Conservation (phyloP, 1,140 invertebrate genomes). For the Samia ricini region DNA sequence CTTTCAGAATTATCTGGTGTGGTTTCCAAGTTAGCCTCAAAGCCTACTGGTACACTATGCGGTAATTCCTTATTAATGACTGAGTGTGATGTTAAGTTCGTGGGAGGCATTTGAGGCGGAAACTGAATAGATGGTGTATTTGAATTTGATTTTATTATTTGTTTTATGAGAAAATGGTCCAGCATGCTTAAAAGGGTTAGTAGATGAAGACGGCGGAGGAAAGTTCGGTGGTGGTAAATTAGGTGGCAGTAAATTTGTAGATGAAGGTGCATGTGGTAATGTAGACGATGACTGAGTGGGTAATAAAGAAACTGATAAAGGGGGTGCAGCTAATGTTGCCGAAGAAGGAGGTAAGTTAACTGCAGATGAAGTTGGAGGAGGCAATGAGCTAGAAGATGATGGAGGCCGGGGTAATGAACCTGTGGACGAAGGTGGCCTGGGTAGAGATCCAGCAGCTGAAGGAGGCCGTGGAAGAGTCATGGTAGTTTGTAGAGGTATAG, state of each 20-base stretch:
- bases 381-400: not conserved
- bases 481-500: not conserved
- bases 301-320: constrained; percentile 1
- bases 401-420: constrained; percentile 6
- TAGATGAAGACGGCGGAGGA: constrained; percentile 35
- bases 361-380: constrained; percentile 3
- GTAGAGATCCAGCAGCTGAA: not conserved
- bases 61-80: constrained; percentile 50
- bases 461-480: not conserved
- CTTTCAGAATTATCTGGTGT: constrained; percentile 82
- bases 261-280: not conserved
- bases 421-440: constrained; percentile 3
- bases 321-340: constrained; percentile 9
- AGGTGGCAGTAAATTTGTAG: not conserved
- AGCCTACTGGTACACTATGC: constrained; percentile 47
- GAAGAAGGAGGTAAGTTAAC: constrained; percentile 6
- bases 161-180: constrained; percentile 65
- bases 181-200: constrained; percentile 64
- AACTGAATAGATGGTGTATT: constrained; percentile 37
- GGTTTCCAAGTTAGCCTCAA: constrained; percentile 79
- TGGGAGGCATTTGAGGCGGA: constrained; percentile 32
- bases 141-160: constrained; percentile 34
- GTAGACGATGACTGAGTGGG: constrained; percentile 5
- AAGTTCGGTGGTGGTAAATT: constrained; percentile 31
- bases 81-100: constrained; percentile 42